Conservation (phyloP, 2,888 invertebrate genomes). For the Ecdyonurus torrentis region DNA sequence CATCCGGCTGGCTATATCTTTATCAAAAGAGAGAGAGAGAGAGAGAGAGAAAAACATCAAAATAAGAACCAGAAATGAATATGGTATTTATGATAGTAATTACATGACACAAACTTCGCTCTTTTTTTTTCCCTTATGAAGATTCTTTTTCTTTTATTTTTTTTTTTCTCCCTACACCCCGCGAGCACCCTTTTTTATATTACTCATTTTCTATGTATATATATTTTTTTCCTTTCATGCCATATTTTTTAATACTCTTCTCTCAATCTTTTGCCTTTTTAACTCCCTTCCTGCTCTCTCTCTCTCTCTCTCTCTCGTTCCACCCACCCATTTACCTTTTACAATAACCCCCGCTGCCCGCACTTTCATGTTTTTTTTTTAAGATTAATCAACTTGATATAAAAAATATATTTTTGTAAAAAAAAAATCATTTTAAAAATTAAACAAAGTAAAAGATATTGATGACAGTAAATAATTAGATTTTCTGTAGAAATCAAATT, state of each 20-base stretch:
- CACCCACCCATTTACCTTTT: neutral
- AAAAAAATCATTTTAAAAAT: too few species aligned
- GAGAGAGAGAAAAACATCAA: neutral
- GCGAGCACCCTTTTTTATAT: neutral
- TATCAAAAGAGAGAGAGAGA: neutral
- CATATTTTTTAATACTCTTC: neutral
- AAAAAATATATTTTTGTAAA: too few species aligned
- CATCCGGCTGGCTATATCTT: neutral
- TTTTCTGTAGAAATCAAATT: too few species aligned
- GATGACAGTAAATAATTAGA: too few species aligned
- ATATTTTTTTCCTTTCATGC: neutral
- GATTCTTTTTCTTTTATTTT: neutral
- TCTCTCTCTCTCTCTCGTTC: neutral
- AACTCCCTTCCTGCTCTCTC: neutral
- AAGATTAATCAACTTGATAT: too few species aligned
- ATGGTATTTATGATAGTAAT: constrained; percentile 3
- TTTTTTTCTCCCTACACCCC: neutral
- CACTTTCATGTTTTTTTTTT: neutral
- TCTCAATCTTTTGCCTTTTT: neutral
- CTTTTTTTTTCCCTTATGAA: neutral
- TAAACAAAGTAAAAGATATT: too few species aligned
- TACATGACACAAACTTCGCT: constrained; percentile 1
- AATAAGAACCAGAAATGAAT: constrained; percentile 3
- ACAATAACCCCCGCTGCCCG: neutral
- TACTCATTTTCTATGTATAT: neutral